Percentiles rank a stretch among this genome's conserved stretches.
Evolutionary conservation across 1,140 invertebrate species (phyloP).

Genomic region (Drosophila lacertosa): DNA sequence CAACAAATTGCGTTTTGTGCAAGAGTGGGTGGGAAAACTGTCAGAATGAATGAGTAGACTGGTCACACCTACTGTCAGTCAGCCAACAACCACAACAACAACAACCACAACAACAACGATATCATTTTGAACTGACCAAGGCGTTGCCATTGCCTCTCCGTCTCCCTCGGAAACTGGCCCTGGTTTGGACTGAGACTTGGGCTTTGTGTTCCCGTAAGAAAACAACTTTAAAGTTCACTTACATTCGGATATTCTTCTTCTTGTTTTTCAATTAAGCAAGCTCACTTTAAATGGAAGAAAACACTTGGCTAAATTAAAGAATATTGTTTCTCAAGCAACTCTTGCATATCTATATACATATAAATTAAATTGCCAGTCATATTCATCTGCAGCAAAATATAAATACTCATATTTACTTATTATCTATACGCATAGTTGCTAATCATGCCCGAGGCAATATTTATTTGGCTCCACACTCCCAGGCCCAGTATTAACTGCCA

Average conservation of each 20-base stretch:
- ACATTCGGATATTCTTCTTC: constrained; percentile 15
- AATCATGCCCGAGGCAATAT: constrained; percentile 57
- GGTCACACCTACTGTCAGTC: constrained; percentile 83
- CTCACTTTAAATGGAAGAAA: constrained; percentile 18
- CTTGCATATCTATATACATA: background rate
- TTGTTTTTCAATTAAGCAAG: constrained; percentile 71
- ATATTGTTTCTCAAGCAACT: too few relatives aligned
- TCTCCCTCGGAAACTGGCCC: too few relatives aligned
- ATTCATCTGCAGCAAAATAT: constrained; percentile 50
- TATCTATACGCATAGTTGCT: constrained; percentile 74
- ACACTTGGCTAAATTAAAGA: too few relatives aligned
- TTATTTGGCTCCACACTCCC: constrained; percentile 38
- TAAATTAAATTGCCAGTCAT: constrained; percentile 68
- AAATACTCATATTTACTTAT: constrained; percentile 63
- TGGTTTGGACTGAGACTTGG: too few relatives aligned
- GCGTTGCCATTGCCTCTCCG: constrained; percentile 61
- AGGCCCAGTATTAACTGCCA: constrained; percentile 56
- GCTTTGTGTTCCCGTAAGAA: constrained; percentile 21
- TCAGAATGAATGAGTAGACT: constrained; percentile 83
- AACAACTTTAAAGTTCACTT: constrained; percentile 56
- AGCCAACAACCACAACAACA: constrained; percentile 51
- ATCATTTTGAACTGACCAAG: constrained; percentile 67
- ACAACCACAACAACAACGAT: constrained; percentile 39
- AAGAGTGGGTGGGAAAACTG: constrained; percentile 82
- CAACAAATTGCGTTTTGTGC: constrained; percentile 82